Evolutionary conservation across 2,113 vertebrate species (phyloP).

Genomic region (Etia nguti): DNA sequence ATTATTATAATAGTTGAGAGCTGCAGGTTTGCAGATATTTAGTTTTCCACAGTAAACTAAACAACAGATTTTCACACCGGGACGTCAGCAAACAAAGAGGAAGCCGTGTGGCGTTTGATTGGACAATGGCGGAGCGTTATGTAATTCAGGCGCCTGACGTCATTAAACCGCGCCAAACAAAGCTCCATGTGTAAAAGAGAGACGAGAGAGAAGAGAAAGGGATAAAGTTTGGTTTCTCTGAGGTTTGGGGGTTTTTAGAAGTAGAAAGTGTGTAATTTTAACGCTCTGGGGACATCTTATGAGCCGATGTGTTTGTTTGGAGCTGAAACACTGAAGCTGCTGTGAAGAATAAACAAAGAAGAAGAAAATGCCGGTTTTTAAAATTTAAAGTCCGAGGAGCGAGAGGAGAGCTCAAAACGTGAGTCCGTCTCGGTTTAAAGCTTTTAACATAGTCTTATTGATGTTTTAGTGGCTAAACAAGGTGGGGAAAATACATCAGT

Average conservation of each 20-base stretch:
- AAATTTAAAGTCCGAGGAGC: neutral
- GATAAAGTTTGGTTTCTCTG: neutral
- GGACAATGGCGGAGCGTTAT: neutral
- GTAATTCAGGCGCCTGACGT: neutral
- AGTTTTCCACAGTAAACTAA: neutral
- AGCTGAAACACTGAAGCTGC: neutral
- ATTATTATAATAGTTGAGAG: neutral
- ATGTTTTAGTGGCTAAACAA: neutral
- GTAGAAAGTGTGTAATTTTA: rapidly evolving
- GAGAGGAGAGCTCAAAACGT: neutral
- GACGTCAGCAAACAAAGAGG: neutral
- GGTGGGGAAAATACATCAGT: neutral
- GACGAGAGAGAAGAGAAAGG: neutral
- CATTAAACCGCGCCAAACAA: slow-evolving; percentile 38
- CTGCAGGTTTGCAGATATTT: neutral
- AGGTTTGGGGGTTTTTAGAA: neutral
- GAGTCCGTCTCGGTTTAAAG: neutral
- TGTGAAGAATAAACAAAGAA: neutral
- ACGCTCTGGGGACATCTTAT: rapidly evolving
- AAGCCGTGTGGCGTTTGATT: neutral
- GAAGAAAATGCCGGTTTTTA: neutral
- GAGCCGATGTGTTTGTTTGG: rapidly evolving
- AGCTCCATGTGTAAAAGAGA: slow-evolving; percentile 6
- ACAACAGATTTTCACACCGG: neutral
- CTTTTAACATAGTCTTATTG: neutral